Percentiles rank a stretch among this genome's conserved stretches.
Conservation (phyloP, 2,888 invertebrate species). For the Sericinus montela region DNA sequence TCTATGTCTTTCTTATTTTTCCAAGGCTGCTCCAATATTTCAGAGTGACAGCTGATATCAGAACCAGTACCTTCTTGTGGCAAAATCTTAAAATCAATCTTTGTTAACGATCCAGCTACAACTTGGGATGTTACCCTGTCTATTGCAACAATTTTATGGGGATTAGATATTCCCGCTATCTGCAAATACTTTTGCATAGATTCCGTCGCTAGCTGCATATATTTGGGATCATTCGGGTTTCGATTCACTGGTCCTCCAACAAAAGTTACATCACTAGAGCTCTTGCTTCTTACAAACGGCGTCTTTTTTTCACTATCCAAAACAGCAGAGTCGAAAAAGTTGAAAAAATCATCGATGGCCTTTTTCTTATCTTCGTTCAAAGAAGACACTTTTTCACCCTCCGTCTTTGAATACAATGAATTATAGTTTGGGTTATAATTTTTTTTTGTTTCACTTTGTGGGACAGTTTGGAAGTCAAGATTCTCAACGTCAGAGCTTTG, state of each 20-base stretch:
- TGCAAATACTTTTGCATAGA: constrained; percentile 38
- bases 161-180: constrained; percentile 25
- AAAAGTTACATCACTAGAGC: constrained; percentile 42
- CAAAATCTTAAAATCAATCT: constrained; percentile 39
- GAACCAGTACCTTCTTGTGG: constrained; percentile 25
- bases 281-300: constrained; percentile 36
- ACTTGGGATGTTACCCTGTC: constrained; percentile 36
- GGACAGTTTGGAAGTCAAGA: constrained; percentile 29
- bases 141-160: constrained; percentile 35
- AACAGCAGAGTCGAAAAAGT: constrained; percentile 58
- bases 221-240: constrained; percentile 35
- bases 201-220: constrained; percentile 36
- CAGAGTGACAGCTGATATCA: constrained; percentile 61
- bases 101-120: constrained; percentile 37
- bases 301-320: constrained; percentile 34
- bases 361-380: constrained; percentile 58
- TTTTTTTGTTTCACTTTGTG: constrained; percentile 31
- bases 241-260: constrained; percentile 43
- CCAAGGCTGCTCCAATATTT: constrained; percentile 80
- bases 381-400: constrained; percentile 23
- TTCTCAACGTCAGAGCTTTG: constrained; percentile 22
- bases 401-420: constrained; percentile 7
- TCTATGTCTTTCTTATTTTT: constrained; percentile 46
- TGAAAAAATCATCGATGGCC: constrained; percentile 63
- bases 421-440: constrained; percentile 30